Evolutionary conservation across 2,113 vertebrate genomes (phyloP).

Genomic region (Chaenogobius annularis): DNA sequence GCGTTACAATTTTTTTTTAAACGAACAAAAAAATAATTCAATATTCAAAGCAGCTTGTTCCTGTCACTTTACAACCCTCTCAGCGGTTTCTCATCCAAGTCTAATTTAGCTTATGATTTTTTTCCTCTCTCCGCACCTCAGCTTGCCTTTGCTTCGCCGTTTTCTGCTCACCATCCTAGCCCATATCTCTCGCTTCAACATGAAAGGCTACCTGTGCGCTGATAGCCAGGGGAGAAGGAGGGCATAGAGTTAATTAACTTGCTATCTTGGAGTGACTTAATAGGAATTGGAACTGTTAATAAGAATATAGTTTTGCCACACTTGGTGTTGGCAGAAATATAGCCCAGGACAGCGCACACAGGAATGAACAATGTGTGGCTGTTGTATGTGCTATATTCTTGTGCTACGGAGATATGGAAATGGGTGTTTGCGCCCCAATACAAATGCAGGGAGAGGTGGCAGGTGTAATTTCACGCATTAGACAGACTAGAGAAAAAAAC

Average conservation of each 20-base stretch:
- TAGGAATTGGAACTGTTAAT: constrained; percentile 73
- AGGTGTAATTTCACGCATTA: constrained; percentile 87
- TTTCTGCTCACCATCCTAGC: constrained; percentile 27
- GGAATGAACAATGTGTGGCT: not conserved
- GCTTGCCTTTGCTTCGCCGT: constrained; percentile 10
- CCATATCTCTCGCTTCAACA: constrained; percentile 63
- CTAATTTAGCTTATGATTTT: constrained; percentile 67
- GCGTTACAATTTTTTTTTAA: constrained; percentile 24
- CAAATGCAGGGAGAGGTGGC: constrained; percentile 62
- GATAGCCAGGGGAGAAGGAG: constrained; percentile 69
- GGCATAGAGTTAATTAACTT: constrained; percentile 81
- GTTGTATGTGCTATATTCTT: constrained; percentile 17
- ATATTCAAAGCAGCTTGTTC: constrained; percentile 37
- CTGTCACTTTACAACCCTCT: constrained; percentile 62
- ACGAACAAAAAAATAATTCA: constrained; percentile 19
- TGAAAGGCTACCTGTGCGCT: constrained; percentile 76
- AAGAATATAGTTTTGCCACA: constrained; percentile 42
- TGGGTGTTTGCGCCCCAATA: constrained; percentile 28
- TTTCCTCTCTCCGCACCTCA: constrained; percentile 15
- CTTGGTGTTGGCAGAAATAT: constrained; percentile 41
- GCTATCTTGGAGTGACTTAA: constrained; percentile 78
- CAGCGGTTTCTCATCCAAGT: constrained; percentile 67
- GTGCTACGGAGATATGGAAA: constrained; percentile 18
- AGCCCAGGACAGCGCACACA: constrained; percentile 22
- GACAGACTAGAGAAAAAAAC: constrained; percentile 46